A percentile compares a stretch with the other conserved stretches of the same genome.
Conservation (phyloP, 2,113 vertebrate genomes). For the Serinus canaria region DNA sequence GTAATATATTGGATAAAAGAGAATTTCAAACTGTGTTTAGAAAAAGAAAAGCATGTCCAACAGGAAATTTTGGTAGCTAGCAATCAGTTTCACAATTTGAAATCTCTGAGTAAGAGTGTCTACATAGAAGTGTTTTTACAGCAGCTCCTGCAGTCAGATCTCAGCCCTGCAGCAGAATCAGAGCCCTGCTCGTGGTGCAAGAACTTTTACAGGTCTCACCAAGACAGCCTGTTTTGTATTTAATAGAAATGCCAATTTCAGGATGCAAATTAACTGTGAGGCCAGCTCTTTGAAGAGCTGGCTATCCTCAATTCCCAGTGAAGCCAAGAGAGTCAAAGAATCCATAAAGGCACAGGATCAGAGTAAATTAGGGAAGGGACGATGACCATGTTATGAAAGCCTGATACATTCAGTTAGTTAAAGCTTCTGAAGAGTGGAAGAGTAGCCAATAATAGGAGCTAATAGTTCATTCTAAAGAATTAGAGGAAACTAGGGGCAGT, state of each 20-base stretch:
- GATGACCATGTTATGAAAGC: background rate
- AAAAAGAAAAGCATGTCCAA: background rate
- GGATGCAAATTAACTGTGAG: background rate
- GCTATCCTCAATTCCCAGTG: background rate
- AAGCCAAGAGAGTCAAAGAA: slow-evolving; percentile 5
- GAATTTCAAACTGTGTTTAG: background rate
- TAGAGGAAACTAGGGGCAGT: background rate
- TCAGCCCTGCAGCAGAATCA: background rate
- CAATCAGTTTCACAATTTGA: background rate
- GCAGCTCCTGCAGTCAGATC: background rate
- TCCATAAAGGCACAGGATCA: background rate
- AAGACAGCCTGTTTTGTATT: background rate
- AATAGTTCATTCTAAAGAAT: background rate
- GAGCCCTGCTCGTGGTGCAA: background rate
- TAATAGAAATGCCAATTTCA: background rate
- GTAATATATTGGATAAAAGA: background rate
- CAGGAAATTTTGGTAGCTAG: background rate
- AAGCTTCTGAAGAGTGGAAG: background rate
- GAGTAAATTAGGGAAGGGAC: background rate
- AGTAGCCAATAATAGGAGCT: background rate
- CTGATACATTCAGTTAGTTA: background rate
- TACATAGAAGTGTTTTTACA: background rate
- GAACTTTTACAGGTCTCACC: background rate
- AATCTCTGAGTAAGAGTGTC: background rate
- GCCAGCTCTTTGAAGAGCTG: background rate